Evolutionary conservation across 2,113 vertebrate species (phyloP).

Genomic region (Xenopus laevis): DNA sequence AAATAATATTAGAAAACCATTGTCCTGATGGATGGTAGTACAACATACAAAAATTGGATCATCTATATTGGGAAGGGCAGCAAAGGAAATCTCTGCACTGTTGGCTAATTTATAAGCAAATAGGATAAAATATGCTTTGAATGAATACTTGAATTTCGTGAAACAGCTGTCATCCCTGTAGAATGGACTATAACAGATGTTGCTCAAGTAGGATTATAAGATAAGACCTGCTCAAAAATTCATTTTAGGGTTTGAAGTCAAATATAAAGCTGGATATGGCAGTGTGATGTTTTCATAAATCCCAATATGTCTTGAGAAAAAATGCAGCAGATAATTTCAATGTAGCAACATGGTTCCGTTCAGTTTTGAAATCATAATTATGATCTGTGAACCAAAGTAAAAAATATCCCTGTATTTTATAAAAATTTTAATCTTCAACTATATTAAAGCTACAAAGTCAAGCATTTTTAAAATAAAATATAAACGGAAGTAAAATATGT

Average conservation of each 20-base stretch:
- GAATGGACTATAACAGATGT: constrained; percentile 18
- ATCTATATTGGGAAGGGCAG: constrained; percentile 1
- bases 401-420: background rate
- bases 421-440: background rate
- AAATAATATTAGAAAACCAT: constrained; percentile 25
- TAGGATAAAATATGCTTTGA: constrained; percentile 18
- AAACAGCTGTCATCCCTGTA: constrained; percentile 26
- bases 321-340: background rate
- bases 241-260: constrained; percentile 1
- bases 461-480: no score
- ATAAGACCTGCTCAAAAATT: background rate
- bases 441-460: no score
- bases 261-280: background rate
- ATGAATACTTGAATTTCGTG: constrained; percentile 25
- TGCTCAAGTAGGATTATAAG: constrained; percentile 13
- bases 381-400: background rate
- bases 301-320: background rate
- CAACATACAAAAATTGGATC: background rate
- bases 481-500: no score
- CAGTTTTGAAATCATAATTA: background rate
- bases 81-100: constrained; percentile 10
- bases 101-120: constrained; percentile 17
- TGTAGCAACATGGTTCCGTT: background rate
- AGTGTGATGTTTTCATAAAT: background rate
- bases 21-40: constrained; percentile 18